Percentiles rank a stretch among this genome's conserved stretches.
These are phyloP conservation scores for Sinodicranocentrus sp. DNA, from an alignment of 2,888 invertebrate species.

Conservation along the genomic window DNA sequence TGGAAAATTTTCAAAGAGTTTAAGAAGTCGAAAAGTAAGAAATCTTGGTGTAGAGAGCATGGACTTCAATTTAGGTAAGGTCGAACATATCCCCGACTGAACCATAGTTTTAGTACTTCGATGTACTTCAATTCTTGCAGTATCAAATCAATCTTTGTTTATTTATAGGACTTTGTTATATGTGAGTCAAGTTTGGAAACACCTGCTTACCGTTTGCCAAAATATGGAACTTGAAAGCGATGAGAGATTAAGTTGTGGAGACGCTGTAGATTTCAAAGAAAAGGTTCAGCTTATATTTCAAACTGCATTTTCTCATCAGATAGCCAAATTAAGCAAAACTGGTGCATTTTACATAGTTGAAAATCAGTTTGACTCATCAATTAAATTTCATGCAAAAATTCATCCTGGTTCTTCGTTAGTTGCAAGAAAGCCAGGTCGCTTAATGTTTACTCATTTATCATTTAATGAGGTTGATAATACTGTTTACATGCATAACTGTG, in stretches of 20 bases:
- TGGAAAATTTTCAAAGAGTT: constrained; percentile 92
- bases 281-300: constrained; percentile 86
- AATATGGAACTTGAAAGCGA: constrained; percentile 74
- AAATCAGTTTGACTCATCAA: constrained; percentile 50
- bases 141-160: too few relatives aligned
- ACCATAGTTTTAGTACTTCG: too few relatives aligned
- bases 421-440: constrained; percentile 43
- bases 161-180: constrained; percentile 87
- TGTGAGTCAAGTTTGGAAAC: constrained; percentile 88
- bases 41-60: constrained; percentile 75
- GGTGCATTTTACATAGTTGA: constrained; percentile 62
- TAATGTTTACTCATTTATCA: constrained; percentile 63
- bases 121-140: too few relatives aligned
- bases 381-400: constrained; percentile 65
- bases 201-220: constrained; percentile 86
- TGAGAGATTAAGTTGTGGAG: constrained; percentile 51
- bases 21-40: constrained; percentile 83
- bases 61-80: constrained; percentile 70
- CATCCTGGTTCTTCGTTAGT: constrained; percentile 69
- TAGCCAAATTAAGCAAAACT: constrained; percentile 81
- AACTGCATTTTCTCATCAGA: constrained; percentile 90
- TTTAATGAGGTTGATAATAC: constrained; percentile 52
- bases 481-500: constrained; percentile 64
- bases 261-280: constrained; percentile 77
- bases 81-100: too few relatives aligned